Evolutionary conservation across 1,140 invertebrate genomes (phyloP), one percentile per base, ranked within the genome.

Genomic region (Cotesia vestalis): DNA sequence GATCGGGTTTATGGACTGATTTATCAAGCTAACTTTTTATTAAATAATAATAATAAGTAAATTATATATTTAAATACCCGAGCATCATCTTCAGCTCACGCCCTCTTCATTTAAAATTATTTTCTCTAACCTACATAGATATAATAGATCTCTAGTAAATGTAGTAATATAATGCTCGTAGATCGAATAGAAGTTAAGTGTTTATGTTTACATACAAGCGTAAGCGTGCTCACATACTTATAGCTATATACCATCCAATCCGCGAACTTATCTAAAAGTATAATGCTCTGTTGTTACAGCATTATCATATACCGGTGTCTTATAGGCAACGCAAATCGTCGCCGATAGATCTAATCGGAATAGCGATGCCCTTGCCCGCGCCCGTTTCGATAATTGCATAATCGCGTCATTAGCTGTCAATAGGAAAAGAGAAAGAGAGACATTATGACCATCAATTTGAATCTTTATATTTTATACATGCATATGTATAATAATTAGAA

Each of bases 291-390:
- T 51, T 59, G 35, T 72, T 70, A 68, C 66, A 71, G 71, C 71
- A 73, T 75, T 75, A 75, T 70, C 63, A 57, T 69, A 73, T 57
- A 40, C 38, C 51, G 68, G 63, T 20, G 68, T 62, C 40, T 51
- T 46, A 63, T 66, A 75, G 73, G 71, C 71, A 73, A 68, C 68
- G 66, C 63, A 73, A 73, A 67, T 72, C 62, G 64, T 70, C 62
- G 66, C 61, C 40, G 52, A 66, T 59, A 59, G 57, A 59, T 27
- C 27, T 27, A 27, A 27, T 59, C 68, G 69, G 73, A 81, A 80
- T 83, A 80, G 76, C 76, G 77, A 79, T 77, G 75, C 78, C 20
- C 57, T 34, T 27, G 57, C 20, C 57, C 57, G 57, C 57, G 57
- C 57, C 57, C 17, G 57, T 59, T 59, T 59, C 20, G 57, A 27